Percentiles rank a stretch among this genome's conserved stretches.
phyloP scores from a whole-genome alignment of 2,888 invertebrate genomes.

The Tinea trinotella region DNA sequence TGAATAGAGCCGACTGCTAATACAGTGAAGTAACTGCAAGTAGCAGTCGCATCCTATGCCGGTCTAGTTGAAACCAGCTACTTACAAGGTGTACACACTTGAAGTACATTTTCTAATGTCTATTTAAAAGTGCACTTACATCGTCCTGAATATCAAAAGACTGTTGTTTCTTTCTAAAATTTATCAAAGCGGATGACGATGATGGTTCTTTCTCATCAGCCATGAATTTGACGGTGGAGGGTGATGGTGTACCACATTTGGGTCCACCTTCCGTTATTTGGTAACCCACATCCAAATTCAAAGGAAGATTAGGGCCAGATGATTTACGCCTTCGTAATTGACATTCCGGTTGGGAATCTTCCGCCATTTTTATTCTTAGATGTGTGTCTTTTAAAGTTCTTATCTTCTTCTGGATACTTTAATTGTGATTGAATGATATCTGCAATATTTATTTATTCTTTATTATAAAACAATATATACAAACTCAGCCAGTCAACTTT shows the following conservation, averaged over 20 bases:
- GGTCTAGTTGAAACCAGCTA: too few species aligned
- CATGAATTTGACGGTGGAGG: conserved; percentile 44
- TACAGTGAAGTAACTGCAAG: too few species aligned
- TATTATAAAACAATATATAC: too few species aligned
- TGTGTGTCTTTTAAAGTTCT: too few species aligned
- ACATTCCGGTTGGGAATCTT: conserved; percentile 38
- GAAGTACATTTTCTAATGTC: too few species aligned
- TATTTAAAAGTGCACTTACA: conserved; percentile 3
- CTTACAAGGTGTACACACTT: too few species aligned
- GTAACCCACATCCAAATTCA: conserved; percentile 51
- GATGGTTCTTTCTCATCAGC: conserved; percentile 32
- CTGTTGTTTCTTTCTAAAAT: conserved; percentile 63
- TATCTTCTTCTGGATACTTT: too few species aligned
- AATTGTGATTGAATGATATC: too few species aligned
- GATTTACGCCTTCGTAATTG: conserved; percentile 53
- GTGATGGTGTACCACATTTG: conserved; percentile 53
- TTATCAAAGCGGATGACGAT: conserved; percentile 44
- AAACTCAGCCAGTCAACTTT: too few species aligned
- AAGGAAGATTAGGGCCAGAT: conserved; percentile 44
- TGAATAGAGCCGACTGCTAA: too few species aligned
- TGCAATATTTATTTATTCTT: too few species aligned
- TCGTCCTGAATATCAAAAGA: conserved; percentile 58
- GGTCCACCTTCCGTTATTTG: conserved; percentile 48
- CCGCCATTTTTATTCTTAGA: conserved; percentile 41
- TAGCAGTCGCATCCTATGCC: too few species aligned